These are phyloP conservation scores for Griposia aprilina DNA, from an alignment of 2,888 invertebrate genomes.

Conservation along the genomic window DNA sequence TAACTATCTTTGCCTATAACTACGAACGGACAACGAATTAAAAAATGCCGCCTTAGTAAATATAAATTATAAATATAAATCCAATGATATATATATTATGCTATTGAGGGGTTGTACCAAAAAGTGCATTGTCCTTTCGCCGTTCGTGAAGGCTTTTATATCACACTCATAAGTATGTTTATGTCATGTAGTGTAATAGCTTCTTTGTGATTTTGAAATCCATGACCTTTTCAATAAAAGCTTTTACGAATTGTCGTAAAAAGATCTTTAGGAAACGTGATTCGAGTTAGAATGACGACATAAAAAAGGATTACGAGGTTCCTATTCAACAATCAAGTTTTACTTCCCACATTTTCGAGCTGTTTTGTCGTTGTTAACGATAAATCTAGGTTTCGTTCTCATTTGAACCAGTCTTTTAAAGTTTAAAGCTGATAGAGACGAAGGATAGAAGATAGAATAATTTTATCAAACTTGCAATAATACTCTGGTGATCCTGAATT, in stretches of 20 bases:
- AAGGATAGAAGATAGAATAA: neutral
- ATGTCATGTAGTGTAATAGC: neutral
- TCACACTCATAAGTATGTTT: neutral
- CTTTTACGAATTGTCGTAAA: slow-evolving; percentile 40
- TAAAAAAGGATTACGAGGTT: slow-evolving; percentile 57
- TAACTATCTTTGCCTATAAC: too few relatives aligned
- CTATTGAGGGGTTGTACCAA: too few relatives aligned
- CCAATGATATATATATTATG: too few relatives aligned
- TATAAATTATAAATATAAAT: too few relatives aligned
- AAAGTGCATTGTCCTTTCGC: too few relatives aligned
- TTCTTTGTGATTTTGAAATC: slow-evolving; percentile 23
- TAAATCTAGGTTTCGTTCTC: neutral
- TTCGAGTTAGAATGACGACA: slow-evolving; percentile 37
- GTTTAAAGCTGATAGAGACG: neutral
- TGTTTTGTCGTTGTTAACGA: too few relatives aligned
- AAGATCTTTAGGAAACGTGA: slow-evolving; percentile 41
- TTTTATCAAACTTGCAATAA: neutral
- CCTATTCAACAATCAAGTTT: slow-evolving; percentile 36
- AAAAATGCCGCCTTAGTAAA: too few relatives aligned
- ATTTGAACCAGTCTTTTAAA: neutral
- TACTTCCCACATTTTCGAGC: neutral
- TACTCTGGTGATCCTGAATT: neutral
- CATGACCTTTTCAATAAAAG: slow-evolving; percentile 50
- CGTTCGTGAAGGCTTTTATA: neutral
- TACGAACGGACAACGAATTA: too few relatives aligned